phyloP scores from a whole-genome alignment of 2,797 vertebrate species.

The Simalia tracyae region DNA sequence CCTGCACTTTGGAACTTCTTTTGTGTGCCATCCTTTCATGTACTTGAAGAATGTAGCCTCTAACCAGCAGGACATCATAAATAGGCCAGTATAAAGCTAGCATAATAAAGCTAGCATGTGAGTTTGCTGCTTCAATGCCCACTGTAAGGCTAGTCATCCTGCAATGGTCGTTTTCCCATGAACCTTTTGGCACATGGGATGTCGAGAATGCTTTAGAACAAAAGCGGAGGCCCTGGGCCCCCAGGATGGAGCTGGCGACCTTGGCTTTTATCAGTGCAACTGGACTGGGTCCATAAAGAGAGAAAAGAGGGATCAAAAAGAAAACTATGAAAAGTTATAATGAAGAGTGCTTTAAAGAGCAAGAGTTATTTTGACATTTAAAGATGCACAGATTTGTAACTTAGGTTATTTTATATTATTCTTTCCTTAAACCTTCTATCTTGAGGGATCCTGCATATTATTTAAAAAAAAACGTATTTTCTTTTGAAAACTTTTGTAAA shows the following conservation, averaged over 20 bases:
- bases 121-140: conserved; percentile 5
- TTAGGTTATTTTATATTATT: conserved; percentile 25
- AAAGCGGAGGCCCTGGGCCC: background rate
- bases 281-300: background rate
- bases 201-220: background rate
- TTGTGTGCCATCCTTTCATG: background rate
- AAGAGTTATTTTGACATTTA: conserved; percentile 45
- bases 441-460: conserved; percentile 44
- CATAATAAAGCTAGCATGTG: background rate
- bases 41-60: background rate
- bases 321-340: conserved; percentile 48
- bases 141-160: background rate
- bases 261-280: conserved; percentile 8
- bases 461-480: conserved; percentile 42
- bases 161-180: background rate
- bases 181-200: background rate
- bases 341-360: conserved; percentile 13
- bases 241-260: background rate
- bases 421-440: conserved; percentile 51
- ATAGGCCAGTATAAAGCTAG: background rate
- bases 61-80: background rate
- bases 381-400: conserved; percentile 59
- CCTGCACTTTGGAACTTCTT: background rate
- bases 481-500: conserved; percentile 50
- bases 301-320: background rate